Conservation (phyloP, 2,797 vertebrate genomes). For the Fratercula arctica region DNA sequence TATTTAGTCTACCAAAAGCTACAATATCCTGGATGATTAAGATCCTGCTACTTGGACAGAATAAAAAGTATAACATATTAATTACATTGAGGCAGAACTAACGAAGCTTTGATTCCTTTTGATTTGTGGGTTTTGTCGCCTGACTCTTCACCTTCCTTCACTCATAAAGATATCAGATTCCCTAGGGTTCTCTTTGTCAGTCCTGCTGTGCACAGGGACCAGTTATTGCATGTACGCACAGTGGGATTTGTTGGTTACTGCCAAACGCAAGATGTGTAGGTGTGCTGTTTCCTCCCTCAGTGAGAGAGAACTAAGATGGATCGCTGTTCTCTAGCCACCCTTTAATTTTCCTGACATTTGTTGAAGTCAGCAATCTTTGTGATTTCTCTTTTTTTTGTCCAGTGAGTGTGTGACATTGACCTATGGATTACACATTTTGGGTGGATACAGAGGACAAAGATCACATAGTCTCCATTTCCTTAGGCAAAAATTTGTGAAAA, state of each 20-base stretch:
- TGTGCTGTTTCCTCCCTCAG: background rate
- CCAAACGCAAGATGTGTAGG: rapidly evolving
- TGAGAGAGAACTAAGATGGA: background rate
- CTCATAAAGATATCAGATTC: background rate
- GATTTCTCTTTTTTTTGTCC: background rate
- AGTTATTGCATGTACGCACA: background rate
- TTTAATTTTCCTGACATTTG: background rate
- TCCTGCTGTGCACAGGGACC: background rate
- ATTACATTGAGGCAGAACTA: background rate
- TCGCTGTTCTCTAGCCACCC: background rate
- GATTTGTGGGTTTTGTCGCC: background rate
- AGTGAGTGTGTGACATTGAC: background rate
- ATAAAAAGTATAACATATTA: background rate
- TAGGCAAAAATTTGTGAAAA: background rate
- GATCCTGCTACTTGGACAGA: background rate
- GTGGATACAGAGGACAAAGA: background rate
- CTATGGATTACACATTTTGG: background rate
- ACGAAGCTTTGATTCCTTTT: background rate
- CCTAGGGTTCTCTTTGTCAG: background rate
- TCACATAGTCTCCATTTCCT: background rate
- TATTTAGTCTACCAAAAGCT: background rate
- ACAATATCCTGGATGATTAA: background rate
- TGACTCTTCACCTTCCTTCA: background rate
- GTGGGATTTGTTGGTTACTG: background rate
- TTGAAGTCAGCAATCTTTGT: background rate